Evolutionary conservation across 2,113 vertebrate species (phyloP).

Genomic region (Turnix velox): DNA sequence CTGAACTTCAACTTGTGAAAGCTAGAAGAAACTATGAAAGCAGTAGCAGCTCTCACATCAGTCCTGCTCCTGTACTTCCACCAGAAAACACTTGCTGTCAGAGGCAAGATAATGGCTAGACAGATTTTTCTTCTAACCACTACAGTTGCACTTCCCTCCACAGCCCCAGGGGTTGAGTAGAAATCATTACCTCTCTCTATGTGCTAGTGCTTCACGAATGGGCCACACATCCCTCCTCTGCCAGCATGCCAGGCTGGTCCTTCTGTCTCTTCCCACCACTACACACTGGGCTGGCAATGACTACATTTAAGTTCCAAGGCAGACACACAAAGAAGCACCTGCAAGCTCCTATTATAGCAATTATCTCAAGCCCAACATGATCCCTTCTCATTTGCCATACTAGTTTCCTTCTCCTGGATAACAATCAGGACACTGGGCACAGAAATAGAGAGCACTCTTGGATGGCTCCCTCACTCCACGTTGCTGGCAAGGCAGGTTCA

Average conservation of each 20-base stretch:
- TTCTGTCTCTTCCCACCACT: not conserved
- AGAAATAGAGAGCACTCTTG: not conserved
- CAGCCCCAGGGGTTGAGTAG: not conserved
- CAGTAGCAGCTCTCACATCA: not conserved
- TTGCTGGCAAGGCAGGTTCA: not conserved
- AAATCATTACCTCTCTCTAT: not conserved
- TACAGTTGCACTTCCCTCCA: not conserved
- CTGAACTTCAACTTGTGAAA: not conserved
- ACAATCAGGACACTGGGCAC: not conserved
- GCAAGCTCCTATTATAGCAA: not conserved
- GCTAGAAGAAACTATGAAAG: not conserved
- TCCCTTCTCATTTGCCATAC: not conserved
- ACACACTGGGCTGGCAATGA: fast-evolving
- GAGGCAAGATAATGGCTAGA: not conserved
- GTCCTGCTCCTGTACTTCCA: not conserved
- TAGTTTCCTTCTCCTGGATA: not conserved
- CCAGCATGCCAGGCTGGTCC: not conserved
- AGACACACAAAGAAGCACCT: not conserved
- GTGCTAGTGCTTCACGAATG: not conserved
- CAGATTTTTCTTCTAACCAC: not conserved
- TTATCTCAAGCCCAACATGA: not conserved
- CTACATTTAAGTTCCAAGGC: not conserved
- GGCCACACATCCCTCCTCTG: not conserved
- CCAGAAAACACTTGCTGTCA: not conserved
- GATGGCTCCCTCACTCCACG: not conserved